Evolutionary conservation across 1,140 invertebrate species (phyloP).

Genomic region (Eulimnadia texana): DNA sequence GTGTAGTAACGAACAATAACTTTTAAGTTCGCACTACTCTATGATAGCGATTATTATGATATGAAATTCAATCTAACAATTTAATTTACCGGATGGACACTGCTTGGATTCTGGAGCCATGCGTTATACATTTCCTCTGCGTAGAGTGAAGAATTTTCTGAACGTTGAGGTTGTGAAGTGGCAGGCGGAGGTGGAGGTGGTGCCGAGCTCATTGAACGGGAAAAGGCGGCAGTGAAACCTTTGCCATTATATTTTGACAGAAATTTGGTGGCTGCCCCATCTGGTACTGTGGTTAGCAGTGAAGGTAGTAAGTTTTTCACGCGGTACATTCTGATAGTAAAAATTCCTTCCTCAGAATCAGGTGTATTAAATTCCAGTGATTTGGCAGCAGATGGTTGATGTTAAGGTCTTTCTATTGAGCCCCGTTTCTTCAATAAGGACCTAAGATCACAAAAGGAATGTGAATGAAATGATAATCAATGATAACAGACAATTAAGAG

Average conservation of each 20-base stretch:
- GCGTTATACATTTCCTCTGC: slow-evolving; percentile 98
- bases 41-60: no score
- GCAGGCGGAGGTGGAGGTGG: slow-evolving; percentile 33
- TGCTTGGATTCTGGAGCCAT: slow-evolving; percentile 85
- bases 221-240: background rate
- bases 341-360: background rate
- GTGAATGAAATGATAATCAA: background rate
- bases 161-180: slow-evolving; percentile 74
- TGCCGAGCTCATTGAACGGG: no score
- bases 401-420: no score
- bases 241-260: background rate
- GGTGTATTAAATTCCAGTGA: background rate
- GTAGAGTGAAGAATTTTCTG: slow-evolving; percentile 82
- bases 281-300: background rate
- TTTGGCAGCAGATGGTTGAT: background rate
- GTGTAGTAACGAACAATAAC: no score
- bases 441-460: background rate
- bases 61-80: background rate
- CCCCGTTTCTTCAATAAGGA: background rate
- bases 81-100: slow-evolving; percentile 89
- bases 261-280: background rate
- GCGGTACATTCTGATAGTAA: background rate
- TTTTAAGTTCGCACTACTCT: no score
- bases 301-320: background rate
- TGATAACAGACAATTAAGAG: background rate